phyloP scores from a whole-genome alignment of 2,888 invertebrate species.

The Sylvicola cinctus region DNA sequence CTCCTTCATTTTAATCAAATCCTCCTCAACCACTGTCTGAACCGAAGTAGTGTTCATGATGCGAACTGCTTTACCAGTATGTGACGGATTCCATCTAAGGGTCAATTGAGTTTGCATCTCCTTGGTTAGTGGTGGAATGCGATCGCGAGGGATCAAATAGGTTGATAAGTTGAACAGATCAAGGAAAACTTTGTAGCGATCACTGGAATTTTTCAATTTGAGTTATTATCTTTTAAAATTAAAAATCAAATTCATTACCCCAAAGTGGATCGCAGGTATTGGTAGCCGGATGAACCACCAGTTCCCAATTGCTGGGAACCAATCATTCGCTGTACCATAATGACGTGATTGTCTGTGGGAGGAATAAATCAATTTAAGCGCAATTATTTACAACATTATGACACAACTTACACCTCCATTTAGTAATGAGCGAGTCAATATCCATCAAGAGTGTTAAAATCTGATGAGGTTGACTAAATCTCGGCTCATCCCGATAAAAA shows the following conservation, averaged over 20 bases:
- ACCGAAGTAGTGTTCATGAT: too few relatives aligned
- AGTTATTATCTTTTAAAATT: conserved; percentile 1
- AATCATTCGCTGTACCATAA: conserved; percentile 98
- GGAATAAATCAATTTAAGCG: not conserved
- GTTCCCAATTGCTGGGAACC: conserved; percentile 92
- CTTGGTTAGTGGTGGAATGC: conserved; percentile 72
- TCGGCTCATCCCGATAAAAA: conserved; percentile 88
- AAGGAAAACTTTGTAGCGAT: conserved; percentile 95
- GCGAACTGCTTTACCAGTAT: too few relatives aligned
- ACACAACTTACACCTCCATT: conserved; percentile 81
- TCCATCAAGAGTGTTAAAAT: conserved; percentile 88
- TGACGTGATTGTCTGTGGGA: conserved; percentile 81
- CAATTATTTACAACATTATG: conserved; percentile 2
- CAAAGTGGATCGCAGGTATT: conserved; percentile 87
- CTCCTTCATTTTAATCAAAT: too few relatives aligned
- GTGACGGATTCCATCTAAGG: too few relatives aligned
- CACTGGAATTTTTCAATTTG: conserved; percentile 36
- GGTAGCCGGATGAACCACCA: conserved; percentile 96
- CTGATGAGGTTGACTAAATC: conserved; percentile 96
- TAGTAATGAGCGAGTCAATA: conserved; percentile 92
- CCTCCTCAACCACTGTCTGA: too few relatives aligned
- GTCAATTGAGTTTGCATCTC: conserved; percentile 55
- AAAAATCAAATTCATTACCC: conserved; percentile 37
- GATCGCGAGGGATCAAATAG: conserved; percentile 76
- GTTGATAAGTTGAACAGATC: conserved; percentile 95